Base-by-base conservation (phyloP, 2,888 invertebrate species). In the Leucania comma region DNA sequence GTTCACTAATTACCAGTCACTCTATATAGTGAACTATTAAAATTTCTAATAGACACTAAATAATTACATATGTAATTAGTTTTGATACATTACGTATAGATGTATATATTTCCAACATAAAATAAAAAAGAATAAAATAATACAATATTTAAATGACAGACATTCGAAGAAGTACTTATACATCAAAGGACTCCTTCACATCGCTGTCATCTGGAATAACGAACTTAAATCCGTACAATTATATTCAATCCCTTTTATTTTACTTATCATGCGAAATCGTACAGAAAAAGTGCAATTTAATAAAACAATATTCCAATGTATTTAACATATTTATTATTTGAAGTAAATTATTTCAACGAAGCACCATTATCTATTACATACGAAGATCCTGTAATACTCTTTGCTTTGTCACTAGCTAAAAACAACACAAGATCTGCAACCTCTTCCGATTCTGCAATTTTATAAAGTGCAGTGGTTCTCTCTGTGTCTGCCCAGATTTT, bases 281-380 rank as follows among this genome's bases (percentile, higher is more conserved):
- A 29, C 8, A 50, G n/a, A n/a, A 65, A 61, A 42, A 74, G 1
- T 64, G 32, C 17, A 51, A 5, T 74, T 74, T 12, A 51, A 26
- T 46, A 35, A 38, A 68, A 42, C 10, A 32, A 69, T 46, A 5
- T 24, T 24, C 10, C 10, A 32, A 22, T 1, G 22, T 24, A 20
- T 42, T 0, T 72, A 20, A 63, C 20, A 14, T 12, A 24, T 32
- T 42, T 22, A 22, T 26, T 38, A 63, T 42, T n/a, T 38, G 12
- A 0, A 5, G 1, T 32, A 56, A 69, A 29, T 24, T 76, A 72
- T 76, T 84, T 87, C 20, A 87, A 71, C 32, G 84, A 71, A 4
- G 78, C 58, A n/a, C 99, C 99, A 50, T 99, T 99, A 94, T 99
- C 99, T 17, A 98, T 97, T 2, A 98, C 97, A 54, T 98, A 86